Evolutionary conservation across 2,888 invertebrate species (phyloP), one percentile per base, ranked within the genome.

Genomic region (Dromius quadrimaculatus): DNA sequence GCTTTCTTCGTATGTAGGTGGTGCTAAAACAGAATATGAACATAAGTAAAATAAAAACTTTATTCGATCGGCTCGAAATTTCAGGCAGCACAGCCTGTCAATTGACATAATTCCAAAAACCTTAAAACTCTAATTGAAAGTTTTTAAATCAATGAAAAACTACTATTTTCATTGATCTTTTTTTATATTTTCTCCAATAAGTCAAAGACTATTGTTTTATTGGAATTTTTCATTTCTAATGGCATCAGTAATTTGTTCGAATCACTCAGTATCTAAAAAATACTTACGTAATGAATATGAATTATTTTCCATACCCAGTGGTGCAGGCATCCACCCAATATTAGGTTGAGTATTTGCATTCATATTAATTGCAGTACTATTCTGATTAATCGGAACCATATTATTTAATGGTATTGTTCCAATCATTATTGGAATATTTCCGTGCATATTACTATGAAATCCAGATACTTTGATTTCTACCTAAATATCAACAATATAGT

Each of bases 381-480:
- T 83, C 72, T 69, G 71, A 2, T 75, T 77, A 1, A 81, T 78
- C 11, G 82, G 79, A 1, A 83, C 82, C 1, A 87, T 84, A 6
- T 84, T 87, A 68, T 87, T 83, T 73, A 92, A 79, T 1, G 93
- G 93, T 73, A 93, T 87, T 0, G 92, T 92, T 22, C 93, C 93
- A 74, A 93, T 87, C 0, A 88, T 88, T 57, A 93, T 85, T 23
- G 90, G 88, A 76, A 89, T 87, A 78, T 86, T 87, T 28, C 87
- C 87, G 20, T 84, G 84, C 74, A 92, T 80, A 79, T 91, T 90
- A 73, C 87, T 82, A 76, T 92, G 90, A 76, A 87, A 85, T 15
- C 90, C 89, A 22, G 88, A 85, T 1, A 89, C 88, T 50, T 85
- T 85, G 73, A 88, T 87, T 76, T 87, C 87, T 72, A 89, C 85